Evolutionary conservation across 1,140 invertebrate species (phyloP), one percentile per base, ranked within the genome.

Genomic region (Macrostomum lignano): DNA sequence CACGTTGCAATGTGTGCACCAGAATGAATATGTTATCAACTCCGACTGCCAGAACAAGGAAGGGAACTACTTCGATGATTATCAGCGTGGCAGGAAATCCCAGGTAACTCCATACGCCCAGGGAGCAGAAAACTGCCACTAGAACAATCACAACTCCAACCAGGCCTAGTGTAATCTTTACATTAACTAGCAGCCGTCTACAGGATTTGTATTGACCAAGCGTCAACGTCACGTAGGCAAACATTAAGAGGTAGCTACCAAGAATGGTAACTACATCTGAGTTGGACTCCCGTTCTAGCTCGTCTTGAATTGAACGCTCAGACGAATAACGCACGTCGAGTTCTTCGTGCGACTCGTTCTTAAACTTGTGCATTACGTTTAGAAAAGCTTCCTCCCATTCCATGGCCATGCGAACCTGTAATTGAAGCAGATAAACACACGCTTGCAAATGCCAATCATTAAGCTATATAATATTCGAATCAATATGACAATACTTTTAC

Each of bases 201-300:
- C 65, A 72, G 0, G 66, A 68, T 39, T 69, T 68, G 38, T 76
- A 70, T 40, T 81, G 70, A 1, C 86, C 84, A 15, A 96, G 63
- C 2, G 79, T 71, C 26, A 94, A 67, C 0, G 82, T 73, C 37
- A 96, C 84, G 43, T 96, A 96, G 11, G 69, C 68, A 53, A 96
- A 94, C 86, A 96, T 94, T 31, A 93, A 79, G 29, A 88, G 51
- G 48, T 96, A 94, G 5, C 81, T 91, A 7, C 88, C 70, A 2
- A 81, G 52, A 44, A 98, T 82, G 0, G 86, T 96, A 1, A 68
- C 49, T 3, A 91, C 64, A 52, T 96, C 86, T 0, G 78, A 79
- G 38, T 73, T 63, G 11, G 77, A 82, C 58, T 82, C 77, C 20
- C 78, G 56, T 34, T 77, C 67, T 11, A 96, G 52, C 58, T 96